A percentile compares a stretch with the other conserved stretches of the same genome.
Conservation (phyloP, 2,888 invertebrate genomes). For the Ditula angustiorana region DNA sequence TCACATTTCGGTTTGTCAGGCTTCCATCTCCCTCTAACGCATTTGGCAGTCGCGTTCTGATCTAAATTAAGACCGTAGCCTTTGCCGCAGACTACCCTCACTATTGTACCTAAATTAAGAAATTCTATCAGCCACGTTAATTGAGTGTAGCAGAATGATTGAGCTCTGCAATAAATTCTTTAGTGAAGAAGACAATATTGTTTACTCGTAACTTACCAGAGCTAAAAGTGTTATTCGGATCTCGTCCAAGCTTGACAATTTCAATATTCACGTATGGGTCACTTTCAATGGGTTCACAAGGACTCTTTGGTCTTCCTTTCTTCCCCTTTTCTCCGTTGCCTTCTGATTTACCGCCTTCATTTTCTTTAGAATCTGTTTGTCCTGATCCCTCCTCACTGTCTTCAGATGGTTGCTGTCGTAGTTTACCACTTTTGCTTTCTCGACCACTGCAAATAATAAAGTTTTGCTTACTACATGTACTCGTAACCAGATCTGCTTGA, state of each 20-base stretch:
- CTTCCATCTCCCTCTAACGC: constrained; percentile 94
- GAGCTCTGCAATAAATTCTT: neutral
- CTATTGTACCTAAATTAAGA: constrained; percentile 86
- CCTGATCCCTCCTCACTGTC: constrained; percentile 54
- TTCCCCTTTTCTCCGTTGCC: constrained; percentile 66
- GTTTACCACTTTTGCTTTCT: constrained; percentile 75
- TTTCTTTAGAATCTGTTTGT: constrained; percentile 48
- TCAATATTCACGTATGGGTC: constrained; percentile 89
- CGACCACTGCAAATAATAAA: constrained; percentile 62
- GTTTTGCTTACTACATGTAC: no score
- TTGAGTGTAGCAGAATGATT: neutral
- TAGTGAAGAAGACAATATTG: neutral
- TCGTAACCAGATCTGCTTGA: no score
- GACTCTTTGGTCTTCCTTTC: constrained; percentile 84
- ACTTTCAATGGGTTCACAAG: constrained; percentile 88
- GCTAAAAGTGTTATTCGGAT: constrained; percentile 89
- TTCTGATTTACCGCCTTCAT: constrained; percentile 57
- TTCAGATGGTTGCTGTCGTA: constrained; percentile 60
- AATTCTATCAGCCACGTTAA: neutral
- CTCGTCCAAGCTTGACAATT: constrained; percentile 89
- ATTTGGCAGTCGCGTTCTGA: constrained; percentile 91
- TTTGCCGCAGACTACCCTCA: constrained; percentile 90
- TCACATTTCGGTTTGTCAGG: constrained; percentile 92
- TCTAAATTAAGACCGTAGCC: constrained; percentile 92
- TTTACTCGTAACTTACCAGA: constrained; percentile 76